phyloP scores from a whole-genome alignment of 2,113 vertebrate genomes.

The Benitochromis conjunctus region DNA sequence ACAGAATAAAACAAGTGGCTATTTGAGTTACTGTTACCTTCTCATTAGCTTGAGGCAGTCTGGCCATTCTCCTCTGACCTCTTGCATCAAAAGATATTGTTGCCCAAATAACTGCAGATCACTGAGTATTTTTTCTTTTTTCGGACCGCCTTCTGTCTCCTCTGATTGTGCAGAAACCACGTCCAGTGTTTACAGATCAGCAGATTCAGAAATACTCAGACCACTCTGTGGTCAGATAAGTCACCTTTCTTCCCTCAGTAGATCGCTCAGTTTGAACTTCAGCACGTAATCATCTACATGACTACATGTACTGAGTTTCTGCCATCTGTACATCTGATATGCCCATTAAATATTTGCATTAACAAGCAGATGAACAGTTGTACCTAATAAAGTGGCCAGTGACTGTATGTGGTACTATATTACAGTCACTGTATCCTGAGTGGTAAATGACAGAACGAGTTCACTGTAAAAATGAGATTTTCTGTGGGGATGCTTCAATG shows the following conservation, averaged over 20 bases:
- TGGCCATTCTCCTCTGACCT: background rate
- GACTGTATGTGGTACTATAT: background rate
- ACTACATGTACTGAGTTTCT: background rate
- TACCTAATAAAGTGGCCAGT: background rate
- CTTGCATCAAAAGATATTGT: background rate
- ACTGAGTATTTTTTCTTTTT: background rate
- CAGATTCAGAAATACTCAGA: background rate
- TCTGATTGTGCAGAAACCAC: background rate
- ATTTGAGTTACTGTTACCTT: background rate
- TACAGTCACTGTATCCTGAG: background rate
- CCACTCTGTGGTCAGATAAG: background rate
- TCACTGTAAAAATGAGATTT: background rate
- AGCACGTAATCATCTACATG: background rate
- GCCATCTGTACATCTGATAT: background rate
- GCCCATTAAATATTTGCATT: background rate
- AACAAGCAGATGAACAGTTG: background rate
- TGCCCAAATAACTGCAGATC: background rate
- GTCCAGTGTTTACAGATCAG: background rate
- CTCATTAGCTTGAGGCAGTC: background rate
- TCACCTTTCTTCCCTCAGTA: background rate
- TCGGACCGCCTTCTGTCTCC: background rate
- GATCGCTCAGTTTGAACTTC: background rate
- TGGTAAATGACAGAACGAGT: background rate
- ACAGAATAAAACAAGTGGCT: background rate
- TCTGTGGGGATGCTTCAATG: background rate